phyloP scores from a whole-genome alignment of 2,888 invertebrate genomes.

The Bursaphelenchus okinawaensis region DNA sequence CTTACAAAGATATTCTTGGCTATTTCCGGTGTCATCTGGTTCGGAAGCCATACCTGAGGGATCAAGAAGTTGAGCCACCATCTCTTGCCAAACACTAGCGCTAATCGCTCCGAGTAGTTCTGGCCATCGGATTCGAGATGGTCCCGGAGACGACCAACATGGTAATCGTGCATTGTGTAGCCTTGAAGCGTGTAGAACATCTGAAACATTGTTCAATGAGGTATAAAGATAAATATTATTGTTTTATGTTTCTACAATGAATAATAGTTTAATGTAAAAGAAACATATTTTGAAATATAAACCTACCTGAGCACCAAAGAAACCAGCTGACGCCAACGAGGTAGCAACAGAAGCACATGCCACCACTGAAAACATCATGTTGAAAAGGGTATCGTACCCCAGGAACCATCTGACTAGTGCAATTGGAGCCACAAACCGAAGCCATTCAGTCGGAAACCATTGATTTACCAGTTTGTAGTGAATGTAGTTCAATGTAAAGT shows the following conservation, averaged over 20 bases:
- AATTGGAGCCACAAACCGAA: constrained; percentile 46
- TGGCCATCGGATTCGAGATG: constrained; percentile 51
- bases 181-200: constrained; percentile 52
- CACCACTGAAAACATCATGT: constrained; percentile 30
- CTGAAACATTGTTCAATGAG: constrained; percentile 25
- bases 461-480: constrained; percentile 34
- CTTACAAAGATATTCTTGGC: constrained; percentile 33
- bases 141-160: constrained; percentile 38
- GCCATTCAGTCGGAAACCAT: constrained; percentile 48
- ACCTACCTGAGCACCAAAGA: constrained; percentile 46
- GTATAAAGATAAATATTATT: not conserved
- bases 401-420: constrained; percentile 42
- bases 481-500: constrained; percentile 31
- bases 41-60: constrained; percentile 36
- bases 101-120: constrained; percentile 42
- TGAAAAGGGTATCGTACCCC: constrained; percentile 28
- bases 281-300: not conserved
- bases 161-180: constrained; percentile 56
- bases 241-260: not conserved
- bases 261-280: not conserved
- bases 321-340: constrained; percentile 38
- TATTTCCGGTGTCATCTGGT: constrained; percentile 30
- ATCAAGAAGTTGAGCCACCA: constrained; percentile 52
- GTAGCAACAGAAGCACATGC: constrained; percentile 40
- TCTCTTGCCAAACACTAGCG: constrained; percentile 51